phyloP scores from a whole-genome alignment of 2,113 vertebrate genomes.

The Machaerirhynchus nigripectus region DNA sequence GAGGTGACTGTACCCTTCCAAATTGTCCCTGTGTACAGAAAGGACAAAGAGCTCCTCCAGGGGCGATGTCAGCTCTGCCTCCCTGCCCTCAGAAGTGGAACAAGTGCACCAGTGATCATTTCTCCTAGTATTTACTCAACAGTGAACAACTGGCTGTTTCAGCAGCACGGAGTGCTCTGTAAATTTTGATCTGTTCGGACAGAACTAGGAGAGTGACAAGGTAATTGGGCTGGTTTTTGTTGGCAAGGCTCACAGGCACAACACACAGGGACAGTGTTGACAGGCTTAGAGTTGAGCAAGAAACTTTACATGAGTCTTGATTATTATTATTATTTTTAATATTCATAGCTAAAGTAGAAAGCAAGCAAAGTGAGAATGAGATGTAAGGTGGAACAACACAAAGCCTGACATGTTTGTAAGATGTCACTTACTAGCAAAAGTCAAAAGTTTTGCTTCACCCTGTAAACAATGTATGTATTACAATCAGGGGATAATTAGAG shows the following conservation, averaged over 20 bases:
- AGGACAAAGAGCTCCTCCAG: background rate
- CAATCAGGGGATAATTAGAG: background rate
- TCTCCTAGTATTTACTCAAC: background rate
- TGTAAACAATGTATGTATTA: background rate
- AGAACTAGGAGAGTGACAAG: background rate
- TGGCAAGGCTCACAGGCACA: background rate
- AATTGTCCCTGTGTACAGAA: background rate
- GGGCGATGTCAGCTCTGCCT: background rate
- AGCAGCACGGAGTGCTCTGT: background rate
- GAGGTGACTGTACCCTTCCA: background rate
- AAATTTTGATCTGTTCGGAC: background rate
- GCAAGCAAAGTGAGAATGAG: background rate
- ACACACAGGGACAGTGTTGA: background rate
- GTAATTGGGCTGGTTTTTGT: background rate
- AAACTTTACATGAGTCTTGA: background rate
- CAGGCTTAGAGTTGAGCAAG: background rate
- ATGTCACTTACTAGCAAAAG: background rate
- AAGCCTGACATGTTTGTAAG: background rate
- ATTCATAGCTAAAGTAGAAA: background rate
- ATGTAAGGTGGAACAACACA: background rate
- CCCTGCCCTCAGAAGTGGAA: background rate
- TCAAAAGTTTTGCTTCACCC: background rate
- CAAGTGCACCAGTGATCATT: background rate
- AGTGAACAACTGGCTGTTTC: background rate
- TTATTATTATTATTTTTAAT: background rate